These are phyloP conservation scores for Formicarius rufipectus DNA, from an alignment of 2,113 vertebrate species.

Conservation along the genomic window DNA sequence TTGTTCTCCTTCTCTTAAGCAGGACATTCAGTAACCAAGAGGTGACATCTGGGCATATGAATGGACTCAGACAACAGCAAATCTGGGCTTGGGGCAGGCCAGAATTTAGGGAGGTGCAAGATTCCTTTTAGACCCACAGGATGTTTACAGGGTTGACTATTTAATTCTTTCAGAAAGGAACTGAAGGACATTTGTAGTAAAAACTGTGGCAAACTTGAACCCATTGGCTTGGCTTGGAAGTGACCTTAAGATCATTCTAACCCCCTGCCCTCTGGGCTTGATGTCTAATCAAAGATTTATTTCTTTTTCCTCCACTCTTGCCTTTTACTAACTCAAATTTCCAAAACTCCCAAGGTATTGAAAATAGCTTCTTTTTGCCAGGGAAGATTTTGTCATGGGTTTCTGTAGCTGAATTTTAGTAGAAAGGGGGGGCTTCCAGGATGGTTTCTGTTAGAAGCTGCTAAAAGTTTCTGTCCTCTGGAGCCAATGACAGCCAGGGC, in stretches of 20 bases:
- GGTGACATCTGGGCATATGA: not conserved
- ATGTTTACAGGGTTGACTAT: not conserved
- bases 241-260: not conserved
- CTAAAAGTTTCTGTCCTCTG: too few species aligned
- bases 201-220: not conserved
- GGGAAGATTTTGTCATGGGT: not conserved
- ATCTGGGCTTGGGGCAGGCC: not conserved
- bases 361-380: not conserved
- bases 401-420: too few species aligned
- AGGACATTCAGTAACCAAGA: not conserved
- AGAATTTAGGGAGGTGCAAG: not conserved
- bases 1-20: not conserved
- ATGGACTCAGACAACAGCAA: not conserved
- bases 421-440: too few species aligned
- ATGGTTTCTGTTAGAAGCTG: too few species aligned
- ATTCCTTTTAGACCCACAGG: not conserved
- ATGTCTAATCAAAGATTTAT: not conserved
- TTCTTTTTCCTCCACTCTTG: not conserved
- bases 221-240: not conserved
- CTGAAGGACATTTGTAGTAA: not conserved
- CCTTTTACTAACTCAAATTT: not conserved
- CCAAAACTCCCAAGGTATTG: not conserved
- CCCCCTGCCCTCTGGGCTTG: not conserved
- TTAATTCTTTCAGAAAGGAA: not conserved
- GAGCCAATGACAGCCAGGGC: too few species aligned